Base-by-base conservation (phyloP, 2,888 invertebrate species). In the Tryphoninae sp. region DNA sequence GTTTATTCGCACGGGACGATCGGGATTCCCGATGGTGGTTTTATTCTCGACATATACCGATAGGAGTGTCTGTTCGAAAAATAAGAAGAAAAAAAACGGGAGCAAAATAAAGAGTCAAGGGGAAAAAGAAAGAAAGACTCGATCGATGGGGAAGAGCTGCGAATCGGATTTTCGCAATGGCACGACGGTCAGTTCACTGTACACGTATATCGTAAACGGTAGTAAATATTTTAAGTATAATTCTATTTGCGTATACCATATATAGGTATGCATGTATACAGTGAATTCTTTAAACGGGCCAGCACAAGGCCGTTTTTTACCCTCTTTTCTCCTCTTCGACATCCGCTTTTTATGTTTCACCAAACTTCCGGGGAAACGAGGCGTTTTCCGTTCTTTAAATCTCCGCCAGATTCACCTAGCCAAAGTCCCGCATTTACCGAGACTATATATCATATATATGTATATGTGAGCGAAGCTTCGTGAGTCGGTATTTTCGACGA, bases 1-100 rank as follows among this genome's bases (percentile, higher is more conserved):
- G 74, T 78, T 81, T 81, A 75, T 75, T 81, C 72, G 81, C 77
- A 40, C 65, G 69, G 59, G 65, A 67, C 71, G 40, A 49, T 53
- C 69, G 74, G 51, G 64, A 45, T 73, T 74, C 59, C 45, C 59
- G 40, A 40, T 51, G 13, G 51, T 74, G 59, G 42, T 81, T 69
- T 78, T 69, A 71, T 68, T 71, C 51, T 26, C 59, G 53, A 16
- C 22, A 72, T 49, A 33, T 49, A 40, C 40, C 45, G 23, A 53
- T 51, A 59, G 40, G 33, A 45, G 42, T 55, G 72, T 33, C 16
- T 19, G 49, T n/a, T 16, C 13, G 19, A 53, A 61, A 78, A 33
- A 33, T 33, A 33, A 33, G 33, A 33, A 78, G 11, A 61, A 55
- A 75, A 19, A 61, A 55, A 68, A 33, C 33, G 59, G 40, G 58